A percentile compares a stretch with the other conserved stretches of the same genome.
Conservation (phyloP, 2,797 vertebrate genomes). For the Pterois miles region DNA sequence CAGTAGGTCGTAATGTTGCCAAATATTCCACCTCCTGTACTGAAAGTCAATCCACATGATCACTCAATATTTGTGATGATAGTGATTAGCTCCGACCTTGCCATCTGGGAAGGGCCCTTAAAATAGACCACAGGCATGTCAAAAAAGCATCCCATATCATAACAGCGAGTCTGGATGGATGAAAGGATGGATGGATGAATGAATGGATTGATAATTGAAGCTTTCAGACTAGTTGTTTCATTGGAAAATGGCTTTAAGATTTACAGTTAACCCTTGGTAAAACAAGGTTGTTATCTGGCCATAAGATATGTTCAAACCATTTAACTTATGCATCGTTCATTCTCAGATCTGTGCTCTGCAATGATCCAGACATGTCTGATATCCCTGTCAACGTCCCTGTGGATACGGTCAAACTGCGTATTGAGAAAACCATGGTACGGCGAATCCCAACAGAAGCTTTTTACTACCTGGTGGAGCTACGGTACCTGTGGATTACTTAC, state of each 20-base stretch:
- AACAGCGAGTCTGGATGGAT: not conserved
- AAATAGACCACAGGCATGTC: not conserved
- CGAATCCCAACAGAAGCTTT: constrained; percentile 92
- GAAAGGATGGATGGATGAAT: not conserved
- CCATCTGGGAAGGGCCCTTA: not conserved
- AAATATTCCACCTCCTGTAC: not conserved
- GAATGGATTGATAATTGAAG: not conserved
- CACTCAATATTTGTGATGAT: constrained; percentile 7
- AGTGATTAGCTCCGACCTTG: constrained; percentile 30
- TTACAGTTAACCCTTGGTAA: not conserved
- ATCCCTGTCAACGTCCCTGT: constrained; percentile 92
- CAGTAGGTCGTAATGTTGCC: not conserved
- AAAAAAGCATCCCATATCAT: not conserved
- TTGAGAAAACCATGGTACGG: constrained; percentile 92
- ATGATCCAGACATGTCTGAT: constrained; percentile 95
- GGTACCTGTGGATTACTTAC: constrained; percentile 95
- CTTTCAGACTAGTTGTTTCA: not conserved
- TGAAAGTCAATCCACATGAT: constrained; percentile 13
- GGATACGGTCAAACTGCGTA: constrained; percentile 91
- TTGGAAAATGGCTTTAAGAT: not conserved
- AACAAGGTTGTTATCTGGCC: not conserved
- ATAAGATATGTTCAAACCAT: not conserved
- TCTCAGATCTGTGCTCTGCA: constrained; percentile 92
- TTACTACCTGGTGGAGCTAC: constrained; percentile 94
- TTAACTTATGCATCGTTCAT: not conserved